phyloP scores from a whole-genome alignment of 2,113 vertebrate species.

The Brachyhypopomus occidentalis region DNA sequence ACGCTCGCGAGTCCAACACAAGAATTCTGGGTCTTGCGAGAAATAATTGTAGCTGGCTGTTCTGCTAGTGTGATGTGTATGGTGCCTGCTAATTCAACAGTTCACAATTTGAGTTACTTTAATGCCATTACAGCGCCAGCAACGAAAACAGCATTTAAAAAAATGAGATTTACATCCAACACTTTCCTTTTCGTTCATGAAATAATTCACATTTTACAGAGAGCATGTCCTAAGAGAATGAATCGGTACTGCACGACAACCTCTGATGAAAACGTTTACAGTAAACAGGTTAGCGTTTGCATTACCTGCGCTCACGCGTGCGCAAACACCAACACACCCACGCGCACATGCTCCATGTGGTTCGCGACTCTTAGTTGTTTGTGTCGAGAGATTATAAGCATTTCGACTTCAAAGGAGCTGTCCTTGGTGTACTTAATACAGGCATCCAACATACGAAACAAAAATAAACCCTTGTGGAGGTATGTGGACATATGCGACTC shows the following conservation, averaged over 20 bases:
- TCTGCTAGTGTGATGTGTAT: not conserved
- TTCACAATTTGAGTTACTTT: not conserved
- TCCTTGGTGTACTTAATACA: constrained; percentile 8
- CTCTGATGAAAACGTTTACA: not conserved
- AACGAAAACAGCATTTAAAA: no score
- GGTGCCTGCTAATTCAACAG: not conserved
- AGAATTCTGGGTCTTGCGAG: not conserved
- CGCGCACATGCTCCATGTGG: not conserved
- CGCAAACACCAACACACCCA: constrained; percentile 9
- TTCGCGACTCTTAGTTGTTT: constrained; percentile 12
- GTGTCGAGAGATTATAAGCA: constrained; percentile 14
- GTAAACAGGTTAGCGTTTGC: not conserved
- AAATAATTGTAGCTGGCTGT: not conserved
- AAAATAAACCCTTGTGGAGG: not conserved
- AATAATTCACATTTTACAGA: not conserved
- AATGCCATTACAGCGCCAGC: constrained; percentile 15
- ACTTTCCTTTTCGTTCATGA: not conserved
- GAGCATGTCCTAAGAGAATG: not conserved
- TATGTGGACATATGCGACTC: no score
- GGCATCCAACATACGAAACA: not conserved
- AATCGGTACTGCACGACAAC: not conserved
- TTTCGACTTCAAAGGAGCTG: constrained; percentile 24
- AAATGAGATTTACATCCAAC: not conserved
- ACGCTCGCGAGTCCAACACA: no score
- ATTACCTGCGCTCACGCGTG: not conserved